phyloP scores from a whole-genome alignment of 2,888 invertebrate genomes.

The Neuroscelio doddi region DNA sequence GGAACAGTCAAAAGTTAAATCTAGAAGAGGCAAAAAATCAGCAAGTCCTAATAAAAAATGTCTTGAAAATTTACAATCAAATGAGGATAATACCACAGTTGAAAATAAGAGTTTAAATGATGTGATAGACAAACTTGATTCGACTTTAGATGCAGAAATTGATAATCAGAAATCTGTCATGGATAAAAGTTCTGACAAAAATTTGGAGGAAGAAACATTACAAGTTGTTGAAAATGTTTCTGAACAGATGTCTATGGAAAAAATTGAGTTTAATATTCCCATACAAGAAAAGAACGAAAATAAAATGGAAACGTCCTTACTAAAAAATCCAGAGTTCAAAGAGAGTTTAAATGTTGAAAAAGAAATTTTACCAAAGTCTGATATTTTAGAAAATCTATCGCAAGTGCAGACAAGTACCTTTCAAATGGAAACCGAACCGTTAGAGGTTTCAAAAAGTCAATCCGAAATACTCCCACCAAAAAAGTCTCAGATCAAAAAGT shows the following conservation, averaged over 20 bases:
- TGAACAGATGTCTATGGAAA: background rate
- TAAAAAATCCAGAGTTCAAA: background rate
- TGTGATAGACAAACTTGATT: background rate
- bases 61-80: slow-evolving; percentile 11
- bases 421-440: background rate
- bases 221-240: background rate
- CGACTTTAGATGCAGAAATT: slow-evolving; percentile 26
- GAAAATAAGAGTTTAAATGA: background rate
- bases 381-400: background rate
- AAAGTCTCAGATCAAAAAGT: slow-evolving; percentile 69
- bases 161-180: background rate
- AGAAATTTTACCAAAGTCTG: background rate
- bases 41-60: slow-evolving; percentile 22
- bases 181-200: background rate
- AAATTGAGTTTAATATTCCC: too few species aligned
- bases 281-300: background rate
- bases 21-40: slow-evolving; percentile 22
- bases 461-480: slow-evolving; percentile 64
- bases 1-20: slow-evolving; percentile 14
- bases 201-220: slow-evolving; percentile 3
- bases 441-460: slow-evolving; percentile 4
- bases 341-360: background rate
- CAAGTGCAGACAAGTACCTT: background rate
- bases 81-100: background rate
- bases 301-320: background rate